Evolutionary conservation across 2,888 invertebrate genomes (phyloP).

Genomic region (Thecocarcelia acutangulata): DNA sequence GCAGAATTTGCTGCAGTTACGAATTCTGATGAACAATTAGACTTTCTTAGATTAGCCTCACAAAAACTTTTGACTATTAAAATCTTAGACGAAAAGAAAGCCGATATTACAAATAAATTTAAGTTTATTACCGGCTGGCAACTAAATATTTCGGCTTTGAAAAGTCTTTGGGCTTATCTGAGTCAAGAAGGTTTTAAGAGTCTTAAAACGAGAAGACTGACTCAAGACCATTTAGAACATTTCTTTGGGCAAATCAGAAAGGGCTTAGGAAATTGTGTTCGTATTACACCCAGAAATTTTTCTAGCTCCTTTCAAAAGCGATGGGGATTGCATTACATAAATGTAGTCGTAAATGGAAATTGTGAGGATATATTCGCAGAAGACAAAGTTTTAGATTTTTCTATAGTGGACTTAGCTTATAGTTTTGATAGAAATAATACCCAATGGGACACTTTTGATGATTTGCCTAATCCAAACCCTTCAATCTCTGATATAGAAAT

Average conservation of each 20-base stretch:
- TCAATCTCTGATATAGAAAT: background rate
- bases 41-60: background rate
- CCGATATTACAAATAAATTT: background rate
- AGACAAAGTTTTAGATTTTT: slow-evolving; percentile 18
- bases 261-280: slow-evolving; percentile 10
- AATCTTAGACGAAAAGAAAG: slow-evolving; percentile 1
- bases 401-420: slow-evolving; percentile 3
- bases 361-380: slow-evolving; percentile 1
- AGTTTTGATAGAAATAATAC: background rate
- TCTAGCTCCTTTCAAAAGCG: slow-evolving; percentile 39
- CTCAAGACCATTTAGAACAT: slow-evolving; percentile 28
- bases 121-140: slow-evolving; percentile 5
- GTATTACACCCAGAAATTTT: slow-evolving; percentile 32
- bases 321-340: slow-evolving; percentile 34
- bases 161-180: background rate
- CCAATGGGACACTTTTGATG: background rate
- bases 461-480: background rate
- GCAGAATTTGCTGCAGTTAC: background rate
- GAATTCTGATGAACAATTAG: background rate
- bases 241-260: slow-evolving; percentile 34
- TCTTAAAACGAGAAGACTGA: slow-evolving; percentile 2
- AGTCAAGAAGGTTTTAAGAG: slow-evolving; percentile 1
- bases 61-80: background rate
- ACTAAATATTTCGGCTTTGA: slow-evolving; percentile 7
- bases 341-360: slow-evolving; percentile 38